These are phyloP conservation scores for Steatornis caripensis DNA, from an alignment of 2,113 vertebrate species.

Conservation along the genomic window DNA sequence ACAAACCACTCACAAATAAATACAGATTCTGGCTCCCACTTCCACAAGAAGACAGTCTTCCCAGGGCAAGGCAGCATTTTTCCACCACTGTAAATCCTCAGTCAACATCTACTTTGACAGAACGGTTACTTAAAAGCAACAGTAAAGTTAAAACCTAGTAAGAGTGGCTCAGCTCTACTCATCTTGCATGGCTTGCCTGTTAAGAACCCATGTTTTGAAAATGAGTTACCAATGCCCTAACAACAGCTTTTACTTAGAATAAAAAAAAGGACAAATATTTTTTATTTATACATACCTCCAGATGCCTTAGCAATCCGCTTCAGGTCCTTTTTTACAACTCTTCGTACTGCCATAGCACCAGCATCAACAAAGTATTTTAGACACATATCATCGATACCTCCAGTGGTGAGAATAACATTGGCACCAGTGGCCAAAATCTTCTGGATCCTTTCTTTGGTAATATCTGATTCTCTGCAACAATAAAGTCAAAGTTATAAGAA, in stretches of 20 bases:
- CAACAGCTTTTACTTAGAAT: neutral
- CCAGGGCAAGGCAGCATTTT: neutral
- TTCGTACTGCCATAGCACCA: slow-evolving; percentile 92
- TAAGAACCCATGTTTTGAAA: neutral
- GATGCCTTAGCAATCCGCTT: slow-evolving; percentile 95
- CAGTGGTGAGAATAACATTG: slow-evolving; percentile 92
- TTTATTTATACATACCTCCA: slow-evolving; percentile 76
- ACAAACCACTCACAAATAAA: neutral
- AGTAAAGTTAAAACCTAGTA: neutral
- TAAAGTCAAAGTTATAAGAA: neutral
- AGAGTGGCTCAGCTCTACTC: neutral
- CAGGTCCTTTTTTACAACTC: slow-evolving; percentile 92
- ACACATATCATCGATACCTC: slow-evolving; percentile 97
- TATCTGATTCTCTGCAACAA: slow-evolving; percentile 88
- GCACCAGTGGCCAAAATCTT: slow-evolving; percentile 93
- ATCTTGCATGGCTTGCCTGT: neutral
- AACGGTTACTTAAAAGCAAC: neutral
- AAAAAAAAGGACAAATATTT: neutral
- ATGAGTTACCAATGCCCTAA: neutral
- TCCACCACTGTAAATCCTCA: neutral
- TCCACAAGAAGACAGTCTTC: neutral
- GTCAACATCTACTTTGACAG: neutral
- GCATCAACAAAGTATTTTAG: slow-evolving; percentile 95
- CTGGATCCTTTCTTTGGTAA: slow-evolving; percentile 96
- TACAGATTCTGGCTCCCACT: neutral